Evolutionary conservation across 2,888 invertebrate species (phyloP), one percentile per base, ranked within the genome.

Genomic region (Ypsolopha scabrella): DNA sequence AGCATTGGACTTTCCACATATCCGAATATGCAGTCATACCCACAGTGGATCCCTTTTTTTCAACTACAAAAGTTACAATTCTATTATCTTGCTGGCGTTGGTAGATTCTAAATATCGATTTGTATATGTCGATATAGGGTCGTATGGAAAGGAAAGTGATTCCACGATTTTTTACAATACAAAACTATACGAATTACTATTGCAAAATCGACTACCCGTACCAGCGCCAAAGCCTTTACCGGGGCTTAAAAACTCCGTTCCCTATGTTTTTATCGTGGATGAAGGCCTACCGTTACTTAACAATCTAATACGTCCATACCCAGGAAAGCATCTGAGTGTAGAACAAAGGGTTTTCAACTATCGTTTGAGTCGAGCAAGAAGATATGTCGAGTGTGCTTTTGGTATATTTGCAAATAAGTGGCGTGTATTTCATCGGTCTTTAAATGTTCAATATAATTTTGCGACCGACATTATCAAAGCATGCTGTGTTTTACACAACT

Each of bases 381-480:
- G 51, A 11, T 51, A 51, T 11, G 33, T 54, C 9, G 54, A 50
- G 33, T 41, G 41, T 45, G 51, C 54, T 44, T 51, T 53, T 47
- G 52, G 53, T 35, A 61, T 61, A 44, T 48, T 62, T 52, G 57
- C 57, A 46, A 58, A 59, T 48, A 58, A 57, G 52, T 60, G 57
- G 59, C 46, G 58, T 57, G 55, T 54, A 10, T 43, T 54, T 41
- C 54, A 50, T n/a, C n/a, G n/a, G n/a, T n/a, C n/a, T n/a, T n/a
- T n/a, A n/a, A n/a, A n/a, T n/a, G n/a, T n/a, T n/a, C n/a, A n/a
- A n/a, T n/a, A n/a, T n/a, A n/a, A n/a, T n/a, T n/a, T n/a, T n/a
- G n/a, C n/a, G n/a, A n/a, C n/a, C n/a, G n/a, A n/a, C n/a, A n/a
- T n/a, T n/a, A n/a, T n/a, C n/a, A n/a, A n/a, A n/a, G n/a, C n/a